Base-by-base conservation (phyloP, 2,888 invertebrate genomes). In the Nomada hirtipes region DNA sequence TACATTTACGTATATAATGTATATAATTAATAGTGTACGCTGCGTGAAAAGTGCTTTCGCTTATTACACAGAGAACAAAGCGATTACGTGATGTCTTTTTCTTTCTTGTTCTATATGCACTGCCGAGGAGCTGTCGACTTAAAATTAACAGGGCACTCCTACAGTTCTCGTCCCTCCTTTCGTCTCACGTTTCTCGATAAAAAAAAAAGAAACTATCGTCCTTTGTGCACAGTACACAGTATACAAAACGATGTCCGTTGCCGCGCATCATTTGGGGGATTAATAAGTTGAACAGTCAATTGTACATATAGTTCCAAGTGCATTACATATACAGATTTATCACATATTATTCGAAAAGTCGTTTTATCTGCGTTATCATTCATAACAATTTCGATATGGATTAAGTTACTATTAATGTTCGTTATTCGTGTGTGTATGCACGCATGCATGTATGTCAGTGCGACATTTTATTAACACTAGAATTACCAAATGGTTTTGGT, bases 331-430 rank as follows among this genome's bases (percentile, higher is more conserved):
- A 52, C 50, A 65, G 10, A 15, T 60, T 68, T 53, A 44, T 76
- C 67, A 67, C 65, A 67, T 57, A 47, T 64, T 67, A 50, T 71
- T 42, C 23, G 13, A 71, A 61, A 61, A 71, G 11, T 60, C 36
- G 1, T 47, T 44, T 55, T 63, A 63, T 42, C 23, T 71, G 47
- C 36, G 57, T 2, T 36, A 15, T 26, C 20, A 55, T 36, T 36
- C 4, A 15, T 76, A 71, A 76, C 36, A 71, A 76, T 63, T 63
- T 57, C 20, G n/a, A 69, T 76, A 69, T 53, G 75, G 36, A 29
- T 69, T 23, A 52, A 26, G 23, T 50, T 36, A 55, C 42, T 36
- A 26, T 59, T 23, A 68, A 29, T 29, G 15, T 52, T 60, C 4
- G 42, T 61, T 23, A 69, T 50, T 42, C 11, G 36, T 36, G 36